These are phyloP conservation scores for Adoxophyes honmai DNA, from an alignment of 1,140 invertebrate genomes.

Conservation along the genomic window DNA sequence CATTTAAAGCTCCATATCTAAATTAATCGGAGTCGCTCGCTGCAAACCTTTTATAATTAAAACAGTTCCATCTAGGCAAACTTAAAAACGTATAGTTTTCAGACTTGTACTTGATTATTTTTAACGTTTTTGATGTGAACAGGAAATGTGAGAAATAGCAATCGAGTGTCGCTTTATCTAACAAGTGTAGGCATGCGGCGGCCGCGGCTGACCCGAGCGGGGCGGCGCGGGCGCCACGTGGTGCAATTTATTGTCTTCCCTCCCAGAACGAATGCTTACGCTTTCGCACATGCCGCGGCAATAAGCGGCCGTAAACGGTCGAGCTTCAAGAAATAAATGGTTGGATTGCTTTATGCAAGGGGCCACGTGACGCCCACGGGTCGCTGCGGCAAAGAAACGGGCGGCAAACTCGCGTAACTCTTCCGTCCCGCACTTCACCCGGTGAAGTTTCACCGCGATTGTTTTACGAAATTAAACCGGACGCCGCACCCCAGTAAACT, in stretches of 20 bases:
- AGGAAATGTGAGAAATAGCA: too few species aligned
- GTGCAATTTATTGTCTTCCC: conserved; percentile 56
- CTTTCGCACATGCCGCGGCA: conserved; percentile 30
- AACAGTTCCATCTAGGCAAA: conserved; percentile 4
- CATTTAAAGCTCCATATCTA: conserved; percentile 13
- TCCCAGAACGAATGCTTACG: conserved; percentile 29
- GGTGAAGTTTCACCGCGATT: conserved; percentile 55
- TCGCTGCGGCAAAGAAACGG: neutral
- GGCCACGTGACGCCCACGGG: neutral
- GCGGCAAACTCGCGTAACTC: neutral
- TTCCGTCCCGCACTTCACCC: conserved; percentile 23
- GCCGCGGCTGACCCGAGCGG: conserved; percentile 45
- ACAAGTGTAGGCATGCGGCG: conserved; percentile 1
- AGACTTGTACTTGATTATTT: too few species aligned
- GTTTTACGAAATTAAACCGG: conserved; percentile 46
- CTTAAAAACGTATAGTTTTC: neutral
- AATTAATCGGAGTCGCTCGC: conserved; percentile 10
- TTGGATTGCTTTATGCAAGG: neutral
- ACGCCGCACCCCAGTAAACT: conserved; percentile 32
- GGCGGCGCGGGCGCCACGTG: conserved; percentile 35
- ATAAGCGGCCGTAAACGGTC: conserved; percentile 18
- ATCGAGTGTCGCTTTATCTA: neutral
- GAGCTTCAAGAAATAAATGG: neutral
- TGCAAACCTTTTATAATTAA: neutral
- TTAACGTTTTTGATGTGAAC: too few species aligned